A percentile compares a stretch with the other conserved stretches of the same genome.
phyloP scores from a whole-genome alignment of 1,140 invertebrate genomes.

The Tachypleus tridentatus region DNA sequence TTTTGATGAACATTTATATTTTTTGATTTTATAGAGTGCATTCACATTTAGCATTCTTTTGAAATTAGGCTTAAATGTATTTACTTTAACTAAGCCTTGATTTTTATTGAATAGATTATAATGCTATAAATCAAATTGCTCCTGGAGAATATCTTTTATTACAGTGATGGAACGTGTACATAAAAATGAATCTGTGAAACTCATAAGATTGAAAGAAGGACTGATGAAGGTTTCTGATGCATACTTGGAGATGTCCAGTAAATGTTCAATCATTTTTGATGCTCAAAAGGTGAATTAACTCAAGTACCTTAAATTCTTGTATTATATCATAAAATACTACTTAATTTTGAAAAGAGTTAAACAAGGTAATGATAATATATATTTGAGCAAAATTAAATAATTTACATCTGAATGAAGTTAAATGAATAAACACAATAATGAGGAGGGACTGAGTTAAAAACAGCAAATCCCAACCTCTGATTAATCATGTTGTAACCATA shows the following conservation, averaged over 20 bases:
- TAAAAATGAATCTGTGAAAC: slow-evolving; percentile 44
- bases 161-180: slow-evolving; percentile 38
- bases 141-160: background rate
- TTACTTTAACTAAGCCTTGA: slow-evolving; percentile 9
- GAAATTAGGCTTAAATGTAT: background rate
- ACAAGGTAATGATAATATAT: background rate
- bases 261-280: slow-evolving; percentile 39
- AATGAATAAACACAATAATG: slow-evolving; percentile 2
- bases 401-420: background rate
- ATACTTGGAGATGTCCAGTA: slow-evolving; percentile 38
- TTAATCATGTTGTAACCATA: background rate
- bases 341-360: background rate
- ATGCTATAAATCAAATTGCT: too few relatives aligned
- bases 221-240: slow-evolving; percentile 39
- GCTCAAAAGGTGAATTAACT: slow-evolving; percentile 33
- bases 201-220: slow-evolving; percentile 41
- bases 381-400: background rate
- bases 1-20: too few relatives aligned
- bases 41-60: too few relatives aligned
- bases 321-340: background rate
- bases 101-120: too few relatives aligned
- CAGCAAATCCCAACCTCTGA: background rate
- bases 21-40: too few relatives aligned
- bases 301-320: background rate
- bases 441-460: background rate